phyloP scores from a whole-genome alignment of 2,113 vertebrate species.

The Triplophysa siluroides region DNA sequence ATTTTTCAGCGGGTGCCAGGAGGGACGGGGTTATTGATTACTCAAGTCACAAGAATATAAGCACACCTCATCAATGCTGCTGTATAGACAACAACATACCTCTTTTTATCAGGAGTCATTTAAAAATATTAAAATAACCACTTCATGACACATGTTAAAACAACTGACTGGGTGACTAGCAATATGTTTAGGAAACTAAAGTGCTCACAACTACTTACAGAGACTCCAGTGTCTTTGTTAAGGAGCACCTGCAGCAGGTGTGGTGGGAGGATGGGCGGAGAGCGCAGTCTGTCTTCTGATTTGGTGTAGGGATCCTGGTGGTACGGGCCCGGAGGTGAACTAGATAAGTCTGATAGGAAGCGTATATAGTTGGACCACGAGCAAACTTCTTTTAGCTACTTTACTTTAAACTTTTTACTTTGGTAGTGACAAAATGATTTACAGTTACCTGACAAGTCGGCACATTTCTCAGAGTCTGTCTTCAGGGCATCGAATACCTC shows the following conservation, averaged over 20 bases:
- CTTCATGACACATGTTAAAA: background rate
- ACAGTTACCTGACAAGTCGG: slow-evolving; percentile 84
- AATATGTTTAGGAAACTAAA: background rate
- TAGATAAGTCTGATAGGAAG: slow-evolving; percentile 84
- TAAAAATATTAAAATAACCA: no score
- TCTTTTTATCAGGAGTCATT: no score
- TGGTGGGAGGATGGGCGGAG: slow-evolving; percentile 90
- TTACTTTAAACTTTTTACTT: background rate
- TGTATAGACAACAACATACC: no score
- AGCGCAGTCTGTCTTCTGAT: slow-evolving; percentile 86
- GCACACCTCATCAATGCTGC: no score
- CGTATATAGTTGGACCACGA: background rate
- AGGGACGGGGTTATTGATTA: background rate
- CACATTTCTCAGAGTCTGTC: slow-evolving; percentile 90
- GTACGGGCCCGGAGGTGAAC: slow-evolving; percentile 93
- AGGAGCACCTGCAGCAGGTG: slow-evolving; percentile 97
- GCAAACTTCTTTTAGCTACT: background rate
- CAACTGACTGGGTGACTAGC: background rate
- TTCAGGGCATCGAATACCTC: slow-evolving; percentile 97
- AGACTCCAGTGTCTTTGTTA: slow-evolving; percentile 96
- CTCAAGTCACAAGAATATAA: no score
- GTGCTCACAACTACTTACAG: slow-evolving; percentile 90
- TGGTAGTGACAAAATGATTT: background rate
- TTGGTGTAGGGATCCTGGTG: slow-evolving; percentile 90
- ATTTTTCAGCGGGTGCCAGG: background rate